Evolutionary conservation across 1,140 invertebrate species (phyloP), one percentile per base, ranked within the genome.

Genomic region (Platorchestia sp.): DNA sequence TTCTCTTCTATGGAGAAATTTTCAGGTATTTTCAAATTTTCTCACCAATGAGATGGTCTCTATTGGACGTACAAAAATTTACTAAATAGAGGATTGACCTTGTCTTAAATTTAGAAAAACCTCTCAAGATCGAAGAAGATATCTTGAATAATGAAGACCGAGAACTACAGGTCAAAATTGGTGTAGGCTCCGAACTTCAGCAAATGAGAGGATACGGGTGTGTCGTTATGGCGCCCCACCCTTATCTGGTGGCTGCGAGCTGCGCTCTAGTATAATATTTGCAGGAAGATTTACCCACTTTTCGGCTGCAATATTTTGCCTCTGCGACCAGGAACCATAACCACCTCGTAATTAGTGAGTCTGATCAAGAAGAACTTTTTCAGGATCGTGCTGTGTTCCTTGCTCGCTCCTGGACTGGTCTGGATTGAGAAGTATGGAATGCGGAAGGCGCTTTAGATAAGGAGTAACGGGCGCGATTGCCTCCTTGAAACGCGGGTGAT

Each of bases 311-410:
- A 89, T 41, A 89, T 89, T 89, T 89, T 42, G n/a, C 36, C 87
- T 89, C 43, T 89, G 87, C 7, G 87, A 89, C n/a, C 87, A 89
- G 43, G 41, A 89, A 89, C 87, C 87, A 93, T 93, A 93, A 93
- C 36, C 91, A 47, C 43, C 45, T 93, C 91, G 44, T 47, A 93
- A 93, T 89, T 44, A 89, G 87, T 41, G 87, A 89, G 87, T 27
- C 87, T 42, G 87, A 42, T 89, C n/a, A 44, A 89, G 87, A 89
- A 42, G 87, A 43, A 44, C 87, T 89, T 42, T 27, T 89, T 89
- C 41, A 42, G 43, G 87, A 5, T 89, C 36, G 36, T 89, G 87
- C 87, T 42, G 87, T 14, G 43, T 44, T 86, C 14, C 87, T 89
- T 16, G 43, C 87, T 42, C n/a, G 87, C 87, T 89, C 5, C 87